Evolutionary conservation across 2,888 invertebrate species (phyloP).

Genomic region (Sepiola atlantica): DNA sequence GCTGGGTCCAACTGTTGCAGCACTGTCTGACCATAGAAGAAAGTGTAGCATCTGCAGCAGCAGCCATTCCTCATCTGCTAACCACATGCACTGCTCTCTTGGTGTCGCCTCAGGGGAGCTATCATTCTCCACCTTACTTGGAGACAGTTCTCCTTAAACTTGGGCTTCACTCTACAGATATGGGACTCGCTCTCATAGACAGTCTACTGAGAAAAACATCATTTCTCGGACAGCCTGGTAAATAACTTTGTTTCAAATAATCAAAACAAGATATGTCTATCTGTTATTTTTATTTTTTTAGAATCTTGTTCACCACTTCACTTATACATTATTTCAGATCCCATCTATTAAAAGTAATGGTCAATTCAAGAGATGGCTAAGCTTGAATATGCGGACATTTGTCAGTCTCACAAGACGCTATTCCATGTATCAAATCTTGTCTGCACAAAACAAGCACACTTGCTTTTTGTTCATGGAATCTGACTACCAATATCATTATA

Average conservation of each 20-base stretch:
- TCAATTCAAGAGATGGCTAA: no score
- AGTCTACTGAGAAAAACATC: constrained; percentile 64
- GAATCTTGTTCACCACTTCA: no score
- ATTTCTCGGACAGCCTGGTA: constrained; percentile 52
- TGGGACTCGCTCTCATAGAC: constrained; percentile 71
- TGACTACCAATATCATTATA: no score
- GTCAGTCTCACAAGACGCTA: no score
- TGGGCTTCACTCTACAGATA: constrained; percentile 80
- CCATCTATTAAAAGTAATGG: no score
- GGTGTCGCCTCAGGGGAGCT: constrained; percentile 81
- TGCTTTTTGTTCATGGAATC: no score
- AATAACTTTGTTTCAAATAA: background rate
- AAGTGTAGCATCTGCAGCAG: constrained; percentile 77
- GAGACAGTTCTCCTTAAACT: constrained; percentile 83
- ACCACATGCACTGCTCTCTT: constrained; percentile 84
- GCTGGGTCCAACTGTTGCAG: constrained; percentile 88
- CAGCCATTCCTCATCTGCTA: constrained; percentile 81
- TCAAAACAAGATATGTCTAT: background rate
- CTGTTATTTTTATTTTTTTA: no score
- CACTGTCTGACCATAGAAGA: constrained; percentile 80
- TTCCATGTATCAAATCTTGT: no score
- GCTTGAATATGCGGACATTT: no score
- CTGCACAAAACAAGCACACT: no score
- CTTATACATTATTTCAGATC: no score
- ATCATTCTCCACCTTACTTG: constrained; percentile 80